Evolutionary conservation across 2,888 invertebrate genomes (phyloP).

Genomic region (Therioaphis trifolii): DNA sequence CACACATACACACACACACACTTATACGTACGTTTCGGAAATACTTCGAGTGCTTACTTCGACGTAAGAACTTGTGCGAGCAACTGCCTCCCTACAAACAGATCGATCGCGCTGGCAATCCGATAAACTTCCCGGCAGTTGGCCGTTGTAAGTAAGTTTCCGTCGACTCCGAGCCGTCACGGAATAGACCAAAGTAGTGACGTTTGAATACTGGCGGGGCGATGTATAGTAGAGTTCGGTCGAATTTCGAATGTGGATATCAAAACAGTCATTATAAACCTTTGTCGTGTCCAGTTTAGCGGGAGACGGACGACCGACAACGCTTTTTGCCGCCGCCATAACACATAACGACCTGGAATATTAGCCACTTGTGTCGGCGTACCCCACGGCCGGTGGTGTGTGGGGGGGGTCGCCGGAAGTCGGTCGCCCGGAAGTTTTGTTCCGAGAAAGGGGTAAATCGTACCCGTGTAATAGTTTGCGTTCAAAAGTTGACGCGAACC

Average conservation of each 20-base stretch:
- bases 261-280: conserved; percentile 38
- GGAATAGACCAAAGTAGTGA: background rate
- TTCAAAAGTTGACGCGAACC: conserved; percentile 40
- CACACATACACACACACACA: background rate
- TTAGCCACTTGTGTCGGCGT: conserved; percentile 45
- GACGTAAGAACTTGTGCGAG: too few relatives aligned
- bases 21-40: background rate
- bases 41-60: too few relatives aligned
- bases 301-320: background rate
- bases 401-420: background rate
- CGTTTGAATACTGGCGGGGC: background rate
- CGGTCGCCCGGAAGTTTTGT: conserved; percentile 31
- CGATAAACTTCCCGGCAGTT: background rate
- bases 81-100: too few relatives aligned
- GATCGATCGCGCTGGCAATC: background rate
- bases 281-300: conserved; percentile 37
- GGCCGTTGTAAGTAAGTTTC: conserved; percentile 2
- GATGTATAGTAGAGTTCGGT: background rate
- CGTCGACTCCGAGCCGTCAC: background rate
- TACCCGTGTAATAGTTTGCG: conserved; percentile 50
- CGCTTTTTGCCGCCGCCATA: conserved; percentile 27
- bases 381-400: too few relatives aligned
- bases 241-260: conserved; percentile 1
- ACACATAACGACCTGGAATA: conserved; percentile 35
- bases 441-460: conserved; percentile 43